A percentile compares a stretch with the other conserved stretches of the same genome.
Conservation (phyloP, 2,113 vertebrate genomes). For the Zingel zingel region DNA sequence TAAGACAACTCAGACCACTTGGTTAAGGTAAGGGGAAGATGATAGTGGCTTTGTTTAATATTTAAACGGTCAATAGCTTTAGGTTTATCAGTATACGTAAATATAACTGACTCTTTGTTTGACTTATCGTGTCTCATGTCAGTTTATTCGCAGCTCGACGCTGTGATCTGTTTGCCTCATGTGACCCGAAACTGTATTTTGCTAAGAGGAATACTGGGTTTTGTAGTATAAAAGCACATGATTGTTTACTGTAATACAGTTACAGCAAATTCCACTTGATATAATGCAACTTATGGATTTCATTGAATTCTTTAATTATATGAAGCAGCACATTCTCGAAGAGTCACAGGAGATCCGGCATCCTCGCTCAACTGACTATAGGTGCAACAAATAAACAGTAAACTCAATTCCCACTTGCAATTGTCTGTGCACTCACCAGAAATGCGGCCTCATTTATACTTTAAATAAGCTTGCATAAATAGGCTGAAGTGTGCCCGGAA, state of each 20-base stretch:
- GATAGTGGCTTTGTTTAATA: not conserved
- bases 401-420: conserved; percentile 62
- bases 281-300: conserved; percentile 30
- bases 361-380: conserved; percentile 49
- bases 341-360: conserved; percentile 40
- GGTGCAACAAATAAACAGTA: conserved; percentile 69
- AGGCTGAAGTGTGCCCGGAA: conserved; percentile 66
- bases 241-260: conserved; percentile 15
- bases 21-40: not conserved
- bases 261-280: conserved; percentile 12
- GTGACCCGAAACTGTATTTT: not conserved
- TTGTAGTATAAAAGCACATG: not conserved
- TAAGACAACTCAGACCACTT: no score
- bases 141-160: not conserved
- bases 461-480: conserved; percentile 78
- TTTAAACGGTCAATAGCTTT: not conserved
- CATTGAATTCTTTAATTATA: conserved; percentile 48
- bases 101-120: not conserved
- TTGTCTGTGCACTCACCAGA: conserved; percentile 61
- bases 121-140: not conserved
- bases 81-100: not conserved
- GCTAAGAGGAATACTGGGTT: not conserved
- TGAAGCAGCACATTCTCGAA: conserved; percentile 26
- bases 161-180: not conserved
- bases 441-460: conserved; percentile 69